Evolutionary conservation across 2,888 invertebrate species (phyloP).

Genomic region (Drosophila fulvimacula): DNA sequence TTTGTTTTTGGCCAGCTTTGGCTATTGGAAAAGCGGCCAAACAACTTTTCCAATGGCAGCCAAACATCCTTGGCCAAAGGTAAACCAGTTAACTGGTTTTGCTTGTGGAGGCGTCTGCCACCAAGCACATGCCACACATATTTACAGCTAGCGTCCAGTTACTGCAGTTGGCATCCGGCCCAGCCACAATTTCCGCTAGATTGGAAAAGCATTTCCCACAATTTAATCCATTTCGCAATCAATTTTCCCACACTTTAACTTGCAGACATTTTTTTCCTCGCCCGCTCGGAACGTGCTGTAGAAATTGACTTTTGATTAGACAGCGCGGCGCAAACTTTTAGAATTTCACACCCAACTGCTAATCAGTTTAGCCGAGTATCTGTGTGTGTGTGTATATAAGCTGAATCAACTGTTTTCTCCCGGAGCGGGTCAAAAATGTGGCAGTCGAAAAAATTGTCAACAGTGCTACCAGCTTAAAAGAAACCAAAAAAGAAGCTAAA

Average conservation of each 20-base stretch:
- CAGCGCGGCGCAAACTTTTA: slow-evolving; percentile 26
- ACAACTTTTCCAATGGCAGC: slow-evolving; percentile 63
- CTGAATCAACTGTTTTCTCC: slow-evolving; percentile 65
- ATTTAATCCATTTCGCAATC: slow-evolving; percentile 40
- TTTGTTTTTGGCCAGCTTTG: slow-evolving; percentile 33
- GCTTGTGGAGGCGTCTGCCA: slow-evolving; percentile 62
- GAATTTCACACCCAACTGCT: slow-evolving; percentile 51
- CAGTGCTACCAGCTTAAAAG: neutral
- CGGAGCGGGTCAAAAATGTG: slow-evolving; percentile 57
- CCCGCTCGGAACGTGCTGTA: slow-evolving; percentile 50
- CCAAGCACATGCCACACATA: slow-evolving; percentile 37
- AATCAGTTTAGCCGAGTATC: slow-evolving; percentile 47
- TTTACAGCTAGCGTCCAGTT: slow-evolving; percentile 23
- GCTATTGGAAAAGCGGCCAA: slow-evolving; percentile 67
- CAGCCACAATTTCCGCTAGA: slow-evolving; percentile 40
- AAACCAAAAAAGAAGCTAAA: neutral
- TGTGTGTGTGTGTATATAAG: slow-evolving; percentile 15
- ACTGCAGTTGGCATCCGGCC: slow-evolving; percentile 26
- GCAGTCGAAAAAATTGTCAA: slow-evolving; percentile 17
- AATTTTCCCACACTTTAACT: slow-evolving; percentile 48
- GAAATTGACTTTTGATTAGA: slow-evolving; percentile 62
- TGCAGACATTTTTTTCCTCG: slow-evolving; percentile 12
- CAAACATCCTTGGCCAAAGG: slow-evolving; percentile 79
- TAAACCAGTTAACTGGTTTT: slow-evolving; percentile 75
- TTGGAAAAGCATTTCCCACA: slow-evolving; percentile 40